Conservation (phyloP, 2,113 vertebrate species). For the Pan troglodytes region NHGRI_mPanTro3-v2.1_pri NC_072419.2:59919001-59919500, state of each 20-base stretch:
- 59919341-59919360: not conserved
- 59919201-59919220: not conserved
- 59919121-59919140: not conserved
- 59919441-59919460: not conserved
- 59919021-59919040: conserved; percentile 54
- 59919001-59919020: conserved; percentile 68
- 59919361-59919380: not conserved
- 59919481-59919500: not conserved
- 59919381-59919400: not conserved
- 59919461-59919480: not conserved
- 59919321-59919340: conserved; percentile 36
- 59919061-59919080: not conserved
- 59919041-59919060: conserved; percentile 59
- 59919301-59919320: conserved; percentile 46
- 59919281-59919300: conserved; percentile 64
- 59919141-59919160: not conserved
- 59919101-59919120: not conserved
- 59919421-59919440: not conserved
- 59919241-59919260: conserved; percentile 43
- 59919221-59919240: not conserved
- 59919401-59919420: not conserved
- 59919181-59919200: not conserved
- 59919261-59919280: conserved; percentile 9
- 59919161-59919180: not conserved
- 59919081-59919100: not conserved